These are phyloP conservation scores for Coenonympha arcania DNA, from an alignment of 2,888 invertebrate genomes.

Conservation along the genomic window DNA sequence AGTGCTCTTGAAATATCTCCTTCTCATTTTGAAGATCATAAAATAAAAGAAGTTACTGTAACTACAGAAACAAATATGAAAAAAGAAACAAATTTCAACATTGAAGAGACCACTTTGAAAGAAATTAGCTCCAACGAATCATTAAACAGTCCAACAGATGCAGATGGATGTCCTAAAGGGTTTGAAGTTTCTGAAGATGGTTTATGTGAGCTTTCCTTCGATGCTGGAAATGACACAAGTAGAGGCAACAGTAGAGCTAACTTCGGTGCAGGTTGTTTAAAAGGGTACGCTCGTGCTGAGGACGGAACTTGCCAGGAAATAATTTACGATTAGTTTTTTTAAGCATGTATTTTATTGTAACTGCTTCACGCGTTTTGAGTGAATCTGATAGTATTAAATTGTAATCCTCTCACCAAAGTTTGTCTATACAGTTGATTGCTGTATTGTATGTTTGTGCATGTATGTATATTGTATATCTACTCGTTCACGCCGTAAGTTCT, in stretches of 20 bases:
- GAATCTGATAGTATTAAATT: too few relatives aligned
- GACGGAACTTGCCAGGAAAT: constrained; percentile 14
- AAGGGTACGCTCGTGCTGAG: background rate
- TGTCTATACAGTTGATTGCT: too few relatives aligned
- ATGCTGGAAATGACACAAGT: background rate
- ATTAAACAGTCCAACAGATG: too few relatives aligned
- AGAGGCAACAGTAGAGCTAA: constrained; percentile 1
- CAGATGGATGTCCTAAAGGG: constrained; percentile 6
- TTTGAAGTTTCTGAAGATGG: background rate
- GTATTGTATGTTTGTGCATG: too few relatives aligned
- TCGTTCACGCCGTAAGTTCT: too few relatives aligned
- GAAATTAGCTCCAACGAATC: too few relatives aligned
- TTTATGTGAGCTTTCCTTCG: background rate
- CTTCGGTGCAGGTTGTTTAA: constrained; percentile 7
- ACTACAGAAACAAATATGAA: background rate
- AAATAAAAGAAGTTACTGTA: background rate
- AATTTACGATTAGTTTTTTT: constrained; percentile 11
- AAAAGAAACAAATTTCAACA: background rate
- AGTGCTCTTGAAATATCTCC: background rate
- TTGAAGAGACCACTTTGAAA: background rate
- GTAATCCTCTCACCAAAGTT: too few relatives aligned
- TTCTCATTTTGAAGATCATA: background rate
- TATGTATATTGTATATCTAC: too few relatives aligned
- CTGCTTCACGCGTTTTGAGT: too few relatives aligned
- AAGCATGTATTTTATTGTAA: too few relatives aligned